Percentiles rank a stretch among this genome's conserved stretches.
Evolutionary conservation across 2,888 invertebrate genomes (phyloP).

Genomic region (Melanargia galathea): DNA sequence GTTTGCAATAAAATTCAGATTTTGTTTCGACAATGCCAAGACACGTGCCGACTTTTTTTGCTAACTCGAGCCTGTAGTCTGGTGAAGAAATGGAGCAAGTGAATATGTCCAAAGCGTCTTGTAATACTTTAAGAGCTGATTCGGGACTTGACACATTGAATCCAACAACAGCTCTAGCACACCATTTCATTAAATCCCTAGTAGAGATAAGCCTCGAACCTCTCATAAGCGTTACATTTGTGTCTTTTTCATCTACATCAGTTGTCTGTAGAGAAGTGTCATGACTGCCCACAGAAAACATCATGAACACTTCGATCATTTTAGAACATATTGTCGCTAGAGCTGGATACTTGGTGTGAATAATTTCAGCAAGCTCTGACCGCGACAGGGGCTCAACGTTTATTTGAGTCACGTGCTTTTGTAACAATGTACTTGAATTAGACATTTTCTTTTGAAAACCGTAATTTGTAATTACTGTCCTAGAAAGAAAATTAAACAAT

Average conservation of each 20-base stretch:
- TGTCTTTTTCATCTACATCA: constrained; percentile 51
- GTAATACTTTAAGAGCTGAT: constrained; percentile 87
- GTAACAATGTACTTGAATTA: constrained; percentile 85
- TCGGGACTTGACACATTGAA: constrained; percentile 88
- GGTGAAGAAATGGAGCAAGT: constrained; percentile 88
- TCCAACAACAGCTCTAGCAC: constrained; percentile 87
- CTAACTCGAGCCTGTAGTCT: constrained; percentile 84
- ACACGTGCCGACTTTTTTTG: constrained; percentile 88
- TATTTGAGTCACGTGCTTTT: constrained; percentile 91
- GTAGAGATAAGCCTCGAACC: constrained; percentile 88
- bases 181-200: constrained; percentile 96
- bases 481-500: constrained; percentile 47
- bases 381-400: constrained; percentile 90
- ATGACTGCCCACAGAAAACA: constrained; percentile 89
- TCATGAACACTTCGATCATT: constrained; percentile 91
- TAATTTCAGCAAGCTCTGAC: constrained; percentile 88
- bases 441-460: constrained; percentile 85
- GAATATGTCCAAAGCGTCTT: constrained; percentile 96
- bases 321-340: constrained; percentile 87
- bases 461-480: constrained; percentile 82
- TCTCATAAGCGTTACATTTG: constrained; percentile 58
- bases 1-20: constrained; percentile 89
- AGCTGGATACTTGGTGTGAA: constrained; percentile 86
- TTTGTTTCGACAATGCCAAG: constrained; percentile 91
- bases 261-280: constrained; percentile 73